Evolutionary conservation across 1,140 invertebrate species (phyloP), one percentile per base, ranked within the genome.

Genomic region (Proales similis): DNA sequence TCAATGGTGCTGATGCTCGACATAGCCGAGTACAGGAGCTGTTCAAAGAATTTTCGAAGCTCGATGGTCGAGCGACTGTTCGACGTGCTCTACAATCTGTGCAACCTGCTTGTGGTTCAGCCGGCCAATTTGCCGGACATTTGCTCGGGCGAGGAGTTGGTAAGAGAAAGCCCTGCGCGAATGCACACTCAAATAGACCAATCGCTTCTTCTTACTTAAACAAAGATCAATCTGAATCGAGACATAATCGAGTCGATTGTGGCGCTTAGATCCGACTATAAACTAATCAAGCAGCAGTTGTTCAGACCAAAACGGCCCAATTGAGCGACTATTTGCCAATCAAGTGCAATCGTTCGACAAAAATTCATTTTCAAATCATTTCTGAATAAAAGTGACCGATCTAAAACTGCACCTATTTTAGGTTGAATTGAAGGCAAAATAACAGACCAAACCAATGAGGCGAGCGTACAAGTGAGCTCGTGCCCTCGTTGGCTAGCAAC

Each of bases 1-100:
- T 92, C 90, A 2, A 94, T 97, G 87, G 85, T 90, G 72, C 88
- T 88, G 1, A 93, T 98, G 65, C 96, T 90, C 78, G 94, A 98
- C 80, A 86, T 98, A 49, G 95, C 94, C 71, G 93, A 96, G 72
- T 84, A 85, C 72, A 80, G 90, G 27, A 89, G 84, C 72, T 88
- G 84, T 77, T 83, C 86, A 7, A 82, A 85, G 66, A 78, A 82
- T 67, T 80, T 88, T 69, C 80, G 84, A 62, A 81, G 87, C 27
- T 80, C 84, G 0, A 74, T 90, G 26, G 84, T 95, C 11, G 85
- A 82, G 19, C 83, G 85, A 38, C 77, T 95, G 19, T 97, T 97
- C 78, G 90, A 96, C 75, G 88, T 88, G 26, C 78, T 98, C 12
- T 89, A 96, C 74, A 88, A 91, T 6, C 80, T 98, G 4, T 94